Evolutionary conservation across 2,797 vertebrate species (phyloP).

Genomic region (Poliocrania exsul): DNA sequence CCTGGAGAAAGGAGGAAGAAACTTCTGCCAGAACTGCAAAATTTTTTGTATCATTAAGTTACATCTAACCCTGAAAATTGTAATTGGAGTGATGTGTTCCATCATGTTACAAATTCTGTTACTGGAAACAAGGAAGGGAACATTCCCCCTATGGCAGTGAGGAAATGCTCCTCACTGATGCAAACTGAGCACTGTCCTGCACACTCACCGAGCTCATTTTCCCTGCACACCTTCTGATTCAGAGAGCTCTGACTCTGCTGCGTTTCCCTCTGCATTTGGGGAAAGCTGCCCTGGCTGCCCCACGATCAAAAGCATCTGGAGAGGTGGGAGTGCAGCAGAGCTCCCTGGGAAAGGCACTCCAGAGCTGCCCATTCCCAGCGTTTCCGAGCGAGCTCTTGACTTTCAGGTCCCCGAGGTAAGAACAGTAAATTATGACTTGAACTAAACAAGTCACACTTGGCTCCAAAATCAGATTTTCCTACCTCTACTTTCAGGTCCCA

Average conservation of each 20-base stretch:
- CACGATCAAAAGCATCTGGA: conserved; percentile 74
- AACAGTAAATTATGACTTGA: conserved; percentile 79
- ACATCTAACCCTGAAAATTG: conserved; percentile 14
- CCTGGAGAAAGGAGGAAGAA: neutral
- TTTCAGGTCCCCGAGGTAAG: conserved; percentile 72
- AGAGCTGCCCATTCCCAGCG: conserved; percentile 74
- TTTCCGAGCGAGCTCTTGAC: conserved; percentile 69
- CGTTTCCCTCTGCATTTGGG: conserved; percentile 15
- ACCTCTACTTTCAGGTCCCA: conserved; percentile 79
- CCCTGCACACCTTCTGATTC: neutral
- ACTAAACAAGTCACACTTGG: conserved; percentile 81
- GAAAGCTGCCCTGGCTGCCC: conserved; percentile 36
- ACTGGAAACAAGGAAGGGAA: conserved; percentile 8
- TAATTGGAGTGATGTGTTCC: conserved; percentile 16
- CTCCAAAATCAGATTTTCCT: conserved; percentile 83
- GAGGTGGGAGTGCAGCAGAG: conserved; percentile 69
- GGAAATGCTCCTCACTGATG: neutral
- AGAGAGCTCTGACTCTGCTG: neutral
- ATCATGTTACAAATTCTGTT: neutral
- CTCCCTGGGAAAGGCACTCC: conserved; percentile 72
- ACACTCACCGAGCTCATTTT: neutral
- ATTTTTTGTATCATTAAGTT: neutral
- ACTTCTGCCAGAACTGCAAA: neutral
- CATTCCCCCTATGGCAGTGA: neutral
- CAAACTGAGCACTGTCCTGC: neutral